Conservation (phyloP, 2,797 vertebrate genomes). For the Pseudochaenichthys georgianus region DNA sequence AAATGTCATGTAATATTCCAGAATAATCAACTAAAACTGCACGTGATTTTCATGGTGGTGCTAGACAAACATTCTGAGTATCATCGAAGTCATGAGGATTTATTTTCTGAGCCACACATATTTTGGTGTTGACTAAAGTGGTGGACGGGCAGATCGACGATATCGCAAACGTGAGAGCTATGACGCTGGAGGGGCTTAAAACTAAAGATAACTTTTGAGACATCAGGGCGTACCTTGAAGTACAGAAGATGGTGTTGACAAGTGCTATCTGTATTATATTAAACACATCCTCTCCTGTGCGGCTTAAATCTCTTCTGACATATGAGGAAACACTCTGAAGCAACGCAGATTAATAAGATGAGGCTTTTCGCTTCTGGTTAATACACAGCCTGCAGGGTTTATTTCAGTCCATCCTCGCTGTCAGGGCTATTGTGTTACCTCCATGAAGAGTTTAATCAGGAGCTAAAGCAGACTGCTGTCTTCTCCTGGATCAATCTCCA, state of each 20-base stretch:
- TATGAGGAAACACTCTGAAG: conserved; percentile 9
- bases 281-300: conserved; percentile 7
- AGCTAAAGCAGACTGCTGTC: conserved; percentile 41
- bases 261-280: neutral
- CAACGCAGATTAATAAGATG: conserved; percentile 27
- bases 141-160: neutral
- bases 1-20: neutral
- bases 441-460: conserved; percentile 56
- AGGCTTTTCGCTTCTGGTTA: neutral
- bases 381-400: conserved; percentile 26
- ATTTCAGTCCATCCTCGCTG: conserved; percentile 30
- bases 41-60: too few species aligned
- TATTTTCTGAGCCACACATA: neutral
- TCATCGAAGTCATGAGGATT: neutral
- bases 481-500: conserved; percentile 40
- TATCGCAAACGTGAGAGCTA: neutral
- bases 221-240: neutral
- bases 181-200: neutral
- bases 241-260: conserved; percentile 2
- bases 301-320: conserved; percentile 8
- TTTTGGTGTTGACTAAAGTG: neutral
- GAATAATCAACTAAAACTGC: too few species aligned
- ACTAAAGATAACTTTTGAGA: neutral
- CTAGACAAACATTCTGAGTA: neutral
- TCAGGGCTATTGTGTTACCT: conserved; percentile 35